phyloP scores from a whole-genome alignment of 1,140 invertebrate genomes.

The Drosophila murphyi region DNA sequence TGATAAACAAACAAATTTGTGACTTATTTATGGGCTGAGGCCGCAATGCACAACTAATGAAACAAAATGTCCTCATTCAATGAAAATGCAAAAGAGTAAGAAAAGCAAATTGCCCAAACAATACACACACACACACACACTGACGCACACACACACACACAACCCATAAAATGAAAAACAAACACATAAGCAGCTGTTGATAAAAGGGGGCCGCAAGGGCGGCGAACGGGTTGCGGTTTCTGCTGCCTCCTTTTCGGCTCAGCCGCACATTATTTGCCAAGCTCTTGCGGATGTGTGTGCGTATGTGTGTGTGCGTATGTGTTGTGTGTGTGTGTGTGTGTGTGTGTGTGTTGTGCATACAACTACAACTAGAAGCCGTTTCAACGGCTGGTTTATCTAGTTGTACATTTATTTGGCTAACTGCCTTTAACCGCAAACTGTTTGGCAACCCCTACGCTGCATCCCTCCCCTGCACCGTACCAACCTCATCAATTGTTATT shows the following conservation, averaged over 20 bases:
- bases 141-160: conserved; percentile 29
- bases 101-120: conserved; percentile 30
- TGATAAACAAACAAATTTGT: conserved; percentile 33
- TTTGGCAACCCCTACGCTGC: conserved; percentile 27
- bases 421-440: conserved; percentile 76
- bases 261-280: conserved; percentile 43
- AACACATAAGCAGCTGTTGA: conserved; percentile 46
- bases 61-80: conserved; percentile 40
- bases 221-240: conserved; percentile 15
- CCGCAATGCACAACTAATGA: conserved; percentile 44
- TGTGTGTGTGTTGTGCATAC: conserved; percentile 26
- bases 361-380: conserved; percentile 56
- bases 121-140: conserved; percentile 9
- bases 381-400: conserved; percentile 73
- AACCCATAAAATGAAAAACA: conserved; percentile 66
- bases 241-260: conserved; percentile 52
- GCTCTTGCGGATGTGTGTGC: neutral
- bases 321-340: conserved; percentile 28
- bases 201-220: conserved; percentile 20
- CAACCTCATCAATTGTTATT: conserved; percentile 5
- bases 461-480: neutral
- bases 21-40: conserved; percentile 44
- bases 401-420: conserved; percentile 80
- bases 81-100: conserved; percentile 24
- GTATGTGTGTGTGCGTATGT: neutral